phyloP scores from a whole-genome alignment of 53 echinoderm and acorn worm species.

The Astropecten irregularis region DNA sequence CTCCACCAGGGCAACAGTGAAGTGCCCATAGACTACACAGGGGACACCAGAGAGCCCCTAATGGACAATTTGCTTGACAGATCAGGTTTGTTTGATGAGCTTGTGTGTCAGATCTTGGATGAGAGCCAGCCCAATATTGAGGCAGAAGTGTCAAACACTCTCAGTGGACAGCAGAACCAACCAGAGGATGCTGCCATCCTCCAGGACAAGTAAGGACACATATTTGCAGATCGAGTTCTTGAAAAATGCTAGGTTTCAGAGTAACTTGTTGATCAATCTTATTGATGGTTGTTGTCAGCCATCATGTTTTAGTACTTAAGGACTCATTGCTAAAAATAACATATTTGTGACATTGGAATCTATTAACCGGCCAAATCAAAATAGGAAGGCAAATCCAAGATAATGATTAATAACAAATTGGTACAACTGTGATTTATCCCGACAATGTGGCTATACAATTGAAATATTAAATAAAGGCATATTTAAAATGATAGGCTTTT shows the following conservation, averaged over 20 bases:
- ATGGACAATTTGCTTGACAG: conserved; percentile 64
- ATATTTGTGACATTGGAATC: too few species aligned
- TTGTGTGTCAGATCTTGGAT: conserved; percentile 79
- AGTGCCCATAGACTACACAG: conserved; percentile 14
- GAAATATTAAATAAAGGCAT: too few species aligned
- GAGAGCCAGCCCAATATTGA: conserved; percentile 44
- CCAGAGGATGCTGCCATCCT: neutral
- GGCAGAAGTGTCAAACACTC: neutral
- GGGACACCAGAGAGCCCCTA: neutral
- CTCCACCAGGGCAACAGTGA: neutral
- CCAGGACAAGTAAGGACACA: conserved; percentile 34
- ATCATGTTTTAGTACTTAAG: too few species aligned
- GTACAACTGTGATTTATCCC: too few species aligned
- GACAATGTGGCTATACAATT: too few species aligned
- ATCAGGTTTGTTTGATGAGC: conserved; percentile 78
- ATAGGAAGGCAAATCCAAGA: too few species aligned
- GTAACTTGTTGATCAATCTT: neutral
- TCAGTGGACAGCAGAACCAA: neutral
- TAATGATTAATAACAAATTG: too few species aligned
- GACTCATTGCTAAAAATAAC: too few species aligned
- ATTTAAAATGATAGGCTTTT: too few species aligned
- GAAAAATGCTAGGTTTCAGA: neutral
- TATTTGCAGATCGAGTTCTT: too few species aligned
- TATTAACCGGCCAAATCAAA: too few species aligned
- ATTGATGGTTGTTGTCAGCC: too few species aligned